These are phyloP conservation scores for Hofmannophila pseudospretella DNA, from an alignment of 2,888 invertebrate species.

Conservation along the genomic window DNA sequence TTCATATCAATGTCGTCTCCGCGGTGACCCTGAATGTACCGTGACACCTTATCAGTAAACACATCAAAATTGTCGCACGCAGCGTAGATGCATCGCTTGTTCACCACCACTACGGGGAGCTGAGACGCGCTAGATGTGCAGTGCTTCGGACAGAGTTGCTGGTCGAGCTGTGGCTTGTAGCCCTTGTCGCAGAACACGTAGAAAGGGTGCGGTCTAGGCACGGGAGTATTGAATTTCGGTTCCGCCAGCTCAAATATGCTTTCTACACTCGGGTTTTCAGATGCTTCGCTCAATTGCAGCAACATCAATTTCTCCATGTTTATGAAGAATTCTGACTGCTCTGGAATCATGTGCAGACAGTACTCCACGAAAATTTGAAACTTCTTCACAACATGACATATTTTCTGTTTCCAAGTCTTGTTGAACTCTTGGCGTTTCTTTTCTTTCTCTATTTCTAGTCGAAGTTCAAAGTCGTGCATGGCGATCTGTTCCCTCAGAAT, in stretches of 20 bases:
- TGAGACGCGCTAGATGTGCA: constrained; percentile 49
- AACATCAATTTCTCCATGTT: constrained; percentile 65
- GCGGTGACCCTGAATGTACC: constrained; percentile 38
- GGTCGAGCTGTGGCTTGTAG: constrained; percentile 40
- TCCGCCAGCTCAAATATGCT: constrained; percentile 51
- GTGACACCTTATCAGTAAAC: constrained; percentile 46
- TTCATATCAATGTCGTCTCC: constrained; percentile 39
- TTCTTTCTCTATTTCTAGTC: constrained; percentile 39
- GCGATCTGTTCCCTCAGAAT: constrained; percentile 34
- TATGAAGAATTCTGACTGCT: constrained; percentile 62
- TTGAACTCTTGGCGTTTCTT: constrained; percentile 35
- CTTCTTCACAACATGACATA: constrained; percentile 56
- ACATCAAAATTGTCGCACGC: constrained; percentile 57
- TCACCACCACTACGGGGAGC: constrained; percentile 56
- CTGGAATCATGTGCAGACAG: constrained; percentile 51
- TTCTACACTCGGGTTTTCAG: constrained; percentile 42
- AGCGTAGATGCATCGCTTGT: constrained; percentile 55
- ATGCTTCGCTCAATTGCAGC: constrained; percentile 47
- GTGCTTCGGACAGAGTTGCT: constrained; percentile 48
- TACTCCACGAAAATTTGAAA: constrained; percentile 61
- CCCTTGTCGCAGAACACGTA: constrained; percentile 54
- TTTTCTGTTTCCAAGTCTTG: constrained; percentile 53
- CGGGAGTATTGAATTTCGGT: constrained; percentile 31
- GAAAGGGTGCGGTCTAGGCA: constrained; percentile 49
- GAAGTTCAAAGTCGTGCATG: constrained; percentile 45